phyloP scores from a whole-genome alignment of 2,888 invertebrate genomes.

The Lysandra coridon region DNA sequence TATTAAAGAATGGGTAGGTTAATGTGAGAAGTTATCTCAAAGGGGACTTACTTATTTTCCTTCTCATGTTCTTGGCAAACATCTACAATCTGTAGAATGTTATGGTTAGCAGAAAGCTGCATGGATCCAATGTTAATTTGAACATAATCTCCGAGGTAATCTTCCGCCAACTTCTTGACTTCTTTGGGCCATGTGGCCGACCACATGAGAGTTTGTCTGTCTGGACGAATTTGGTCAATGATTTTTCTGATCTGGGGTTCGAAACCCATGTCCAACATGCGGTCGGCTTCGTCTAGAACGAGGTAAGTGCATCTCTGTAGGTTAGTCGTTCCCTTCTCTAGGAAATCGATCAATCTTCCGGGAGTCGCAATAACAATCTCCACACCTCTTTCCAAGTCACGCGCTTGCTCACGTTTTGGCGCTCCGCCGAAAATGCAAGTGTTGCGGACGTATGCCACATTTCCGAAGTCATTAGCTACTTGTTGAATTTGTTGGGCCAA shows the following conservation, averaged over 20 bases:
- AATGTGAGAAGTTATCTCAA: background rate
- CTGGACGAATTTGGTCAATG: slow-evolving; percentile 94
- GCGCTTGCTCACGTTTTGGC: slow-evolving; percentile 87
- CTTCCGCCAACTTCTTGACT: slow-evolving; percentile 93
- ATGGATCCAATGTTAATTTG: slow-evolving; percentile 96
- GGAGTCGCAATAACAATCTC: slow-evolving; percentile 95
- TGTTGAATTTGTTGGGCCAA: slow-evolving; percentile 90
- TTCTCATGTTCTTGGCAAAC: slow-evolving; percentile 94
- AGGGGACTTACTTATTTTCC: slow-evolving; percentile 79
- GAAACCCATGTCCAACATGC: slow-evolving; percentile 99
- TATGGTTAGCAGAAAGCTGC: slow-evolving; percentile 93
- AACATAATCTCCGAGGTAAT: slow-evolving; percentile 93
- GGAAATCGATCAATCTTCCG: slow-evolving; percentile 91
- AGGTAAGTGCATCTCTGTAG: slow-evolving; percentile 89
- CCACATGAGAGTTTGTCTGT: slow-evolving; percentile 98
- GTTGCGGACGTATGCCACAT: slow-evolving; percentile 87
- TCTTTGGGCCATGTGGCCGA: slow-evolving; percentile 99
- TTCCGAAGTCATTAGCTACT: slow-evolving; percentile 90
- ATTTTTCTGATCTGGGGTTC: slow-evolving; percentile 97
- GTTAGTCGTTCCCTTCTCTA: slow-evolving; percentile 88
- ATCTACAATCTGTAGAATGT: slow-evolving; percentile 93
- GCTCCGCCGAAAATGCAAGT: slow-evolving; percentile 96
- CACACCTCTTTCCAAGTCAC: slow-evolving; percentile 87
- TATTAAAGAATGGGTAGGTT: slow-evolving; percentile 1
- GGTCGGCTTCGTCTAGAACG: slow-evolving; percentile 94